Evolutionary conservation across 2,113 vertebrate genomes (phyloP), one percentile per base, ranked within the genome.

Genomic region (Serinus canaria): DNA sequence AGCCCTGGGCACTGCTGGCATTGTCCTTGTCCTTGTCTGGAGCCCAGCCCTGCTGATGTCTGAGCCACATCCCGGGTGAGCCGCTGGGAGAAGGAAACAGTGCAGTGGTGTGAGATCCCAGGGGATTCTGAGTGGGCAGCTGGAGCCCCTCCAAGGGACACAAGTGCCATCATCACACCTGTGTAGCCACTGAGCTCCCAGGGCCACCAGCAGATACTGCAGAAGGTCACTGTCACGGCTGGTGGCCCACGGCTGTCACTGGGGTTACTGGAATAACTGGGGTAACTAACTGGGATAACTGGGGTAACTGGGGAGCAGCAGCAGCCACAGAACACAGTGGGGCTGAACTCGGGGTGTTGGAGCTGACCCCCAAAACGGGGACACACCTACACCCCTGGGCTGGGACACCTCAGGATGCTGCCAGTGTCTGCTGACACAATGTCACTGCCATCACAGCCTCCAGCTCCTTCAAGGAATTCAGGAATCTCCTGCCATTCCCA

Each of bases 171-270:
- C 19, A 4, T 3, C 20, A 2, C 77, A 30, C 12, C 1, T 18
- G 18, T 6, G 39, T 35, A 27, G 70, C 31, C 84, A 9, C 4
- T 2, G 2, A 30, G 62, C 76, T 44, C 15, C 49, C 77, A 25
- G 37, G 66, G 55, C 53, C 66, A 62, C 56, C 67, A 8, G 82
- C 2, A 1, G 50, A 5, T 15, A 19, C 74, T 5, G 3, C 2
- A 0, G 35, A 28, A 43, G 53, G 84, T 73, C 83, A 33, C 58
- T 0, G 44, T 5, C 44, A 49, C 0, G 1, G 67, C 59, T 10
- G 7, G 7, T 7, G 64, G 33, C 59, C 47, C 30, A 1, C 0
- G 8, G 76, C 47, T 15, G 33, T 14, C 50, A 11, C 47, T 7
- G 66, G 78, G 59, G 25, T 50, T 27, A 50, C 49, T 50, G 49